Evolutionary conservation across 2,888 invertebrate genomes (phyloP).

Genomic region (Neoitamus cyanurus): DNA sequence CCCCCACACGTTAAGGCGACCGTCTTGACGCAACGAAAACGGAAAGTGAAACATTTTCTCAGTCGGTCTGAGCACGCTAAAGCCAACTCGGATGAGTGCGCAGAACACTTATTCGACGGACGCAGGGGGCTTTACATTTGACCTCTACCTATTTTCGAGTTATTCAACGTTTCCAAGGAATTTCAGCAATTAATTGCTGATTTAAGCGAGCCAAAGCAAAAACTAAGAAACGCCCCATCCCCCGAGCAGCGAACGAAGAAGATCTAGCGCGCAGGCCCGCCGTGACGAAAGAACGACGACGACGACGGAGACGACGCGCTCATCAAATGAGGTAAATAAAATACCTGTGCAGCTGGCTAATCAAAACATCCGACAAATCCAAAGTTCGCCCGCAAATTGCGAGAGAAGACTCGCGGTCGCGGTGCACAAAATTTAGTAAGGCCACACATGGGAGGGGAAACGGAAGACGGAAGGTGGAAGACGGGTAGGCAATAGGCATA

Average conservation of each 20-base stretch:
- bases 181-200: slow-evolving; percentile 17
- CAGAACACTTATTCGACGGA: neutral
- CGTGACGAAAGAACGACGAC: neutral
- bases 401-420: neutral
- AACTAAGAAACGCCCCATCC: neutral
- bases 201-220: neutral
- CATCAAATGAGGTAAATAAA: neutral
- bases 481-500: neutral
- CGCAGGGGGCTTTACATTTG: neutral
- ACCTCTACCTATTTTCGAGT: slow-evolving; percentile 35
- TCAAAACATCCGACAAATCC: slow-evolving; percentile 5
- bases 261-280: neutral
- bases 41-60: neutral
- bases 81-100: neutral
- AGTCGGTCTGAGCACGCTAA: neutral
- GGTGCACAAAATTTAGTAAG: neutral
- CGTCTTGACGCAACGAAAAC: neutral
- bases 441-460: neutral
- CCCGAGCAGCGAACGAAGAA: neutral
- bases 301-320: neutral
- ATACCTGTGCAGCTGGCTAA: slow-evolving; percentile 1
- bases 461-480: neutral
- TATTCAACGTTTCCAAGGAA: slow-evolving; percentile 29
- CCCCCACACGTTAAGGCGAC: neutral
- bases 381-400: neutral